These are phyloP conservation scores for Fukomys damarensis DNA, from an alignment of 2,113 vertebrate genomes.

Conservation along the genomic window DNA sequence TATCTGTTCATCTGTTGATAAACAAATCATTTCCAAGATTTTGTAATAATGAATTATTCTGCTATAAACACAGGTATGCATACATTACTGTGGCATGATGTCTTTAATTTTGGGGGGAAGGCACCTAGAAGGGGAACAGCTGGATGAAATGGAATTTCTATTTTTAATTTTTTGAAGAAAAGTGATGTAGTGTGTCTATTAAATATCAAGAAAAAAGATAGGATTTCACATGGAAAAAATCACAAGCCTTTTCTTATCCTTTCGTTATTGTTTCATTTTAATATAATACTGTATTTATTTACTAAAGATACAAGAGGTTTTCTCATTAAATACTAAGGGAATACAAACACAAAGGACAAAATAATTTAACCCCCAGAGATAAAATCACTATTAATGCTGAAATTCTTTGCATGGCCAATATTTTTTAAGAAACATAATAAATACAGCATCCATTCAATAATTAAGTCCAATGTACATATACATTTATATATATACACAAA, in stretches of 20 bases:
- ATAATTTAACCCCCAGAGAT: not conserved
- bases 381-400: not conserved
- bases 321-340: not conserved
- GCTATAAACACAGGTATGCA: not conserved
- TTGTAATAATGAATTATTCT: not conserved
- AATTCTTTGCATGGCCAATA: not conserved
- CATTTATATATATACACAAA: not conserved
- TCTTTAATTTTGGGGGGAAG: not conserved
- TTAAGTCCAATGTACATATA: not conserved
- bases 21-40: not conserved
- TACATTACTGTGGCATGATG: not conserved
- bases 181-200: not conserved
- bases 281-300: not conserved
- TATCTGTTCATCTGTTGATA: not conserved
- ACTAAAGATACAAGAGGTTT: not conserved
- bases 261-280: not conserved
- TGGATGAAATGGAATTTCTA: not conserved
- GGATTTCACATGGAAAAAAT: not conserved
- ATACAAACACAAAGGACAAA: not conserved
- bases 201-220: not conserved
- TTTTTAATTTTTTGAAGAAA: not conserved
- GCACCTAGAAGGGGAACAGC: not conserved
- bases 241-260: not conserved
- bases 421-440: not conserved
- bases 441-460: not conserved